Conservation (phyloP, 2,113 vertebrate species). For the Lasiurus cinereus region DNA sequence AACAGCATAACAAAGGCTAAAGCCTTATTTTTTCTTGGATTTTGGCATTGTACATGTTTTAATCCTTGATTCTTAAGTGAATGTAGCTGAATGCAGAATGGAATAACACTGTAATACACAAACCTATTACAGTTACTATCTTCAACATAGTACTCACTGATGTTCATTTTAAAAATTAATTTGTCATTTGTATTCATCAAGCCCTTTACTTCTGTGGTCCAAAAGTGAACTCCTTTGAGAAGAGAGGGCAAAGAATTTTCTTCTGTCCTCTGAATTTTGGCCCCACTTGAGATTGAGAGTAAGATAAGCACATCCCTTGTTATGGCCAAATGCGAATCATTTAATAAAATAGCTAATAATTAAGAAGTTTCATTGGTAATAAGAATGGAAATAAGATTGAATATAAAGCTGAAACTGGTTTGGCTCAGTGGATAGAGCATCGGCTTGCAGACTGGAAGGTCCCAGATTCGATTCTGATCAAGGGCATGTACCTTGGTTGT, state of each 20-base stretch:
- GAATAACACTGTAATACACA: not conserved
- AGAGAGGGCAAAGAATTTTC: not conserved
- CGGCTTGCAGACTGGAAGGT: no score
- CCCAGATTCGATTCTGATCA: no score
- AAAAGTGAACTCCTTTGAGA: not conserved
- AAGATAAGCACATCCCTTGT: not conserved
- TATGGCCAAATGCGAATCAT: not conserved
- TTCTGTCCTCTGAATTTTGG: not conserved
- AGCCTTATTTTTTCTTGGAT: not conserved
- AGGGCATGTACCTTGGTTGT: no score
- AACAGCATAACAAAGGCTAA: not conserved
- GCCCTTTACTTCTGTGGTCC: not conserved
- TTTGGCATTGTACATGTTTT: not conserved
- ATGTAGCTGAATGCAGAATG: not conserved
- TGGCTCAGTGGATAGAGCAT: no score
- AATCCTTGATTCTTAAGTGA: not conserved
- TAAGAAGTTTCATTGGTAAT: not conserved
- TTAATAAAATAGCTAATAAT: not conserved
- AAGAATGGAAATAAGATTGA: not conserved
- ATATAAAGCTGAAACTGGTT: not conserved
- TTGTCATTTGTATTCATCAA: not conserved
- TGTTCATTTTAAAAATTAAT: conserved; percentile 6
- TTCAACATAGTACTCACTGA: not conserved
- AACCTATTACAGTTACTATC: not conserved
- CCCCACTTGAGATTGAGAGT: not conserved